Conservation (phyloP, 2,113 vertebrate genomes). For the Rattus rattus region DNA sequence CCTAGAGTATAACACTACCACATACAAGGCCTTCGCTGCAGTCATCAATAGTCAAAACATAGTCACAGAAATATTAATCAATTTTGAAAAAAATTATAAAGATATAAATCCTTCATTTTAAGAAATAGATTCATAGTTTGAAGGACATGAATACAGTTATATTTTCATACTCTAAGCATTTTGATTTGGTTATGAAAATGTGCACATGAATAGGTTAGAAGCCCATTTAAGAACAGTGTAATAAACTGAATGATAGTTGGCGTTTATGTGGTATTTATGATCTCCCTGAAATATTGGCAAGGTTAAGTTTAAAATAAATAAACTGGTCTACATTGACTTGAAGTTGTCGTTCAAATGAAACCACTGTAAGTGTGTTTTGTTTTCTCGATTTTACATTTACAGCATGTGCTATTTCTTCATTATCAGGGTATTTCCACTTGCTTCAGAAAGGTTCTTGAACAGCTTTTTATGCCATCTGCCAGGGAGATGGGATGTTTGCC, state of each 20-base stretch:
- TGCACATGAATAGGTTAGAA: not conserved
- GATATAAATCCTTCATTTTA: not conserved
- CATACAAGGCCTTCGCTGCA: not conserved
- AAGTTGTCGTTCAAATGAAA: constrained; percentile 54
- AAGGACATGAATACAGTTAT: not conserved
- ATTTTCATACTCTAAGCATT: not conserved
- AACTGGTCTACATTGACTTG: not conserved
- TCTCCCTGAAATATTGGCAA: not conserved
- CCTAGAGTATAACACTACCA: not conserved
- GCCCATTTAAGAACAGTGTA: not conserved
- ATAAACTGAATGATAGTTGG: not conserved
- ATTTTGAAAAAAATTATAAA: not conserved
- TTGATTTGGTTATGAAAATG: not conserved
- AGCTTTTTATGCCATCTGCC: constrained; percentile 69
- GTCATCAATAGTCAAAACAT: not conserved
- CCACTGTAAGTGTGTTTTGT: not conserved
- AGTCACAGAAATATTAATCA: not conserved
- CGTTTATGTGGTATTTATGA: not conserved
- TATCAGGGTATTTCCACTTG: constrained; percentile 67
- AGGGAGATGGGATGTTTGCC: constrained; percentile 59
- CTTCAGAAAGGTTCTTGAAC: constrained; percentile 63
- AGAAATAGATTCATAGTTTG: not conserved
- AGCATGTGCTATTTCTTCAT: constrained; percentile 69
- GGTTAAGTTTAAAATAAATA: constrained; percentile 36
- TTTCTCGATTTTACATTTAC: constrained; percentile 55